These are phyloP conservation scores for Amniataba percoides DNA, from an alignment of 2,797 vertebrate species.

Conservation along the genomic window DNA sequence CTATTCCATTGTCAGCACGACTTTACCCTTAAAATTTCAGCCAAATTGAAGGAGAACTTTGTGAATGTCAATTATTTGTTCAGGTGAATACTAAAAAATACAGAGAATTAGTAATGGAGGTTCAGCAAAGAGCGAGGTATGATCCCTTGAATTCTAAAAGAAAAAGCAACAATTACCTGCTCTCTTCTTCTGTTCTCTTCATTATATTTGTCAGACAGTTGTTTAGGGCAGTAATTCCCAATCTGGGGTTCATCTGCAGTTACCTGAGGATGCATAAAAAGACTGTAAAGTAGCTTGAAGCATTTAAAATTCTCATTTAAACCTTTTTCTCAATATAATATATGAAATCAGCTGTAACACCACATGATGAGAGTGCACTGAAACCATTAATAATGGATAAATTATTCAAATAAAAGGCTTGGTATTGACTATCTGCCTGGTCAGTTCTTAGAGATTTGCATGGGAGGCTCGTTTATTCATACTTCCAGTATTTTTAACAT, in stretches of 20 bases:
- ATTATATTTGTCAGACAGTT: not conserved
- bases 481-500: not conserved
- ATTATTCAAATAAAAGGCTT: not conserved
- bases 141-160: conserved; percentile 23
- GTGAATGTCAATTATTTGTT: conserved; percentile 47
- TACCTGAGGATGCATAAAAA: not conserved
- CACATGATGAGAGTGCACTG: not conserved
- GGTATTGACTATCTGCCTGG: too few species aligned
- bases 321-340: too few species aligned
- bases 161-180: conserved; percentile 23
- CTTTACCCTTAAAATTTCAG: conserved; percentile 26
- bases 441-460: too few species aligned
- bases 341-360: not conserved
- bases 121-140: conserved; percentile 12
- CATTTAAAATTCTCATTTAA: conserved; percentile 5
- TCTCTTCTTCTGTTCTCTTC: not conserved
- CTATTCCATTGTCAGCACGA: conserved; percentile 25
- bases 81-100: conserved; percentile 29
- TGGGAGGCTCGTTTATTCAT: too few species aligned
- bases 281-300: not conserved
- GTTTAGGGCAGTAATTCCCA: not conserved
- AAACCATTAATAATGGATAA: not conserved
- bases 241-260: not conserved
- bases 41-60: conserved; percentile 39
- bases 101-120: conserved; percentile 2